Base-by-base conservation (phyloP, 2,888 invertebrate genomes). In the Zygothrica quintamaculata region DNA sequence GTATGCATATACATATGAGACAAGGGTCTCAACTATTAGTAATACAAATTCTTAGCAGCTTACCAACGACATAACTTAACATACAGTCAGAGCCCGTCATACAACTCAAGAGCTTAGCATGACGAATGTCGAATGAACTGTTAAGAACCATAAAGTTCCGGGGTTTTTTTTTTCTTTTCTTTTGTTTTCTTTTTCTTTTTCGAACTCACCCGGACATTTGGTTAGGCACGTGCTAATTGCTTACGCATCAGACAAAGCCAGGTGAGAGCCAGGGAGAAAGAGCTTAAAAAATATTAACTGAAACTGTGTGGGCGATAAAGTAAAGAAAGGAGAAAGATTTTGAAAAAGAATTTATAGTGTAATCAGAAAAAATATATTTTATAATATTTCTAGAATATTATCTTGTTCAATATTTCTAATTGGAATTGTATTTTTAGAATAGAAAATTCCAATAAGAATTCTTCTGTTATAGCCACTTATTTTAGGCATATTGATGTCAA, bases 211-310 rank as follows among this genome's bases (percentile, higher is more conserved):
- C 51, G 29, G 29, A 31, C 44, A 40, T 16, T 16, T 31, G 11
- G 15, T 57, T 53, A 65, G 81, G 74, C 88, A 87, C 88, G 84
- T 87, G 88, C 84, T 84, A 84, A 84, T 86, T 84, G 86, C 81
- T 87, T 64, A 75, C 81, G 72, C 84, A 87, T 73, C 44, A 39
- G 43, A 56, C 44, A 22, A 37, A 43, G 36, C 31, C 29, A 34
- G 53, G n/a, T n/a, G n/a, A n/a, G n/a, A n/a, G n/a, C n/a, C n/a
- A n/a, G n/a, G n/a, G n/a, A n/a, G n/a, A n/a, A n/a, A n/a, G 55
- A 74, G 58, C 75, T 60, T 47, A 29, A 29, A 64, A 47, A 53
- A 66, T 50, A n/a, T n/a, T n/a, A n/a, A n/a, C n/a, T 46, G 40
- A 58, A 1, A 18, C 1, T 39, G 18, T 4, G 36, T 36, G 36